A percentile compares a stretch with the other conserved stretches of the same genome.
Conservation (phyloP, 1,140 invertebrate genomes). For the Andricus grossulariae region DNA sequence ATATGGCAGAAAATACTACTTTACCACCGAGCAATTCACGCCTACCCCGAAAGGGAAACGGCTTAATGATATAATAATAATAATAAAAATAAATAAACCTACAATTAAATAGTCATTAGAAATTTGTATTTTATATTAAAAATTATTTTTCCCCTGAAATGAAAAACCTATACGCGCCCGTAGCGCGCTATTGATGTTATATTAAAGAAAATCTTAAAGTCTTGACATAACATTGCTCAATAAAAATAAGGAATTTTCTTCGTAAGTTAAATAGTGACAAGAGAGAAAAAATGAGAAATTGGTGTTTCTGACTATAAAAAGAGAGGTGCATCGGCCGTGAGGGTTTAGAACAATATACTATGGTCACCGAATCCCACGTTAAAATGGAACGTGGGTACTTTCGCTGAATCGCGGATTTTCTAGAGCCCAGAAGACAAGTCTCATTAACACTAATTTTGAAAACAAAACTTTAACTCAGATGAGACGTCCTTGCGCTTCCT, state of each 20-base stretch:
- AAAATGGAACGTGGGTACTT: slow-evolving; percentile 58
- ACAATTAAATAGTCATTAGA: no score
- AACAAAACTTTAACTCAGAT: slow-evolving; percentile 29
- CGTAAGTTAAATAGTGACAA: background rate
- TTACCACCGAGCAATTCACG: no score
- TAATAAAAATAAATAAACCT: no score
- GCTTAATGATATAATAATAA: no score
- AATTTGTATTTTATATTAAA: no score
- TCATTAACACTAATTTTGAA: slow-evolving; percentile 39
- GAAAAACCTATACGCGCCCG: no score
- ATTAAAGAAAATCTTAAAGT: background rate
- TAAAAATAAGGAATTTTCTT: background rate
- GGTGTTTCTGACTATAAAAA: background rate
- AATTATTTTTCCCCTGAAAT: no score
- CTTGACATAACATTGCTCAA: background rate
- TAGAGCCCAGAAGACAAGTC: slow-evolving; percentile 36
- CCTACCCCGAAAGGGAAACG: no score
- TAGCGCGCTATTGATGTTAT: no score
- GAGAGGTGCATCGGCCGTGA: slow-evolving; percentile 31
- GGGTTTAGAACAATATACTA: slow-evolving; percentile 43
- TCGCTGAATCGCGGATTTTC: slow-evolving; percentile 44
- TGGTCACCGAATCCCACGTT: slow-evolving; percentile 52
- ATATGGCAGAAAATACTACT: no score
- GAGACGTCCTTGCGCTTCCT: slow-evolving; percentile 37
- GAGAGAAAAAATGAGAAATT: slow-evolving; percentile 15